Conservation (phyloP, 2,797 vertebrate genomes). For the Pitangus sulphuratus region DNA sequence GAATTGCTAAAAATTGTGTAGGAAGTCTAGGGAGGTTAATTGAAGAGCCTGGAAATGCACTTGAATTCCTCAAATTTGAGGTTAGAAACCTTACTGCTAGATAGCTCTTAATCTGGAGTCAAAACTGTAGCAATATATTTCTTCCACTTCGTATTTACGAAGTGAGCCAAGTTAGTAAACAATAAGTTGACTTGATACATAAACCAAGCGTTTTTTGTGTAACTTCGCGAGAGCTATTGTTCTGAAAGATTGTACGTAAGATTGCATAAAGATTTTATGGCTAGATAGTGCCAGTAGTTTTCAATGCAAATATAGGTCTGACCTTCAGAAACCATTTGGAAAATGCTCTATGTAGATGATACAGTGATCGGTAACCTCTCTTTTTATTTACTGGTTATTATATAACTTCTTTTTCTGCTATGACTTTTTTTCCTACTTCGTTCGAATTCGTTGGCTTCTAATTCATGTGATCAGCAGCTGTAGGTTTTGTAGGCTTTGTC, state of each 20-base stretch:
- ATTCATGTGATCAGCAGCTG: neutral
- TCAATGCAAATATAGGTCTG: neutral
- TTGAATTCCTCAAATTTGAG: neutral
- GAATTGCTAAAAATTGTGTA: neutral
- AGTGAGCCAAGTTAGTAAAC: neutral
- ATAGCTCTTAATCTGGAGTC: neutral
- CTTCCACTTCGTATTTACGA: neutral
- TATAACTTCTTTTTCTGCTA: neutral
- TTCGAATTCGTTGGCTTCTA: neutral
- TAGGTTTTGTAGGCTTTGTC: neutral
- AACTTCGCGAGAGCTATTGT: neutral
- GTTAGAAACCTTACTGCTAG: neutral
- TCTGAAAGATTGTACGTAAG: neutral
- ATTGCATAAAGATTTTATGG: neutral
- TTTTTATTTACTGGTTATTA: neutral
- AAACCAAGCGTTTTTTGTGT: accelerated
- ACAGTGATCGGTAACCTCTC: neutral
- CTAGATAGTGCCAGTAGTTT: neutral
- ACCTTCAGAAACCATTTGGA: constrained; percentile 38
- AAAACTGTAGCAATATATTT: neutral
- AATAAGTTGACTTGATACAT: neutral
- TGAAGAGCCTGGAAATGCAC: neutral
- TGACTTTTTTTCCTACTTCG: neutral
- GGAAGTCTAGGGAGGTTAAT: neutral
- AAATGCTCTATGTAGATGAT: neutral